Conservation (phyloP, 2,113 vertebrate genomes). For the Chaetorhynchus papuensis region DNA sequence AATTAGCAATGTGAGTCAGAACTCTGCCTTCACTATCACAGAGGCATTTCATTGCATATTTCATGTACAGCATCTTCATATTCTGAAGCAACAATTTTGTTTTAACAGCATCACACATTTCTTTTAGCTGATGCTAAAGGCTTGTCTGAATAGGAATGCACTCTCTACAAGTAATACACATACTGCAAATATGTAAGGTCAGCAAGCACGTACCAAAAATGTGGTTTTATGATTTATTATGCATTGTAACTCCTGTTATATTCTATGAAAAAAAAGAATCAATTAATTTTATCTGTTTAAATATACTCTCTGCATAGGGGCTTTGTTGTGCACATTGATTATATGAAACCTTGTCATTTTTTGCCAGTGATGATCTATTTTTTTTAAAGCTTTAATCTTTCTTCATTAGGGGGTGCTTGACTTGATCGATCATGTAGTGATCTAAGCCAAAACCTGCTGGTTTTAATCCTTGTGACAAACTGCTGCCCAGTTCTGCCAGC, state of each 20-base stretch:
- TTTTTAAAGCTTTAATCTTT: neutral
- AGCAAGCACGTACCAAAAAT: neutral
- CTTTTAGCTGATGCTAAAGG: neutral
- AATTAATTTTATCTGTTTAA: neutral
- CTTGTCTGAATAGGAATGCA: neutral
- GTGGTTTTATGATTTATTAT: neutral
- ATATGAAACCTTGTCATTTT: neutral
- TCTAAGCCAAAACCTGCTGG: neutral
- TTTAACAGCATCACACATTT: neutral
- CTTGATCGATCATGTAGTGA: neutral
- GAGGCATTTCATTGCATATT: neutral
- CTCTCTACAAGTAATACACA: neutral
- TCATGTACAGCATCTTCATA: neutral
- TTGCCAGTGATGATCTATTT: neutral
- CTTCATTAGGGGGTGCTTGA: neutral
- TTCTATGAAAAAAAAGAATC: neutral
- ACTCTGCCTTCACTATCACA: neutral
- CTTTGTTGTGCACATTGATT: neutral
- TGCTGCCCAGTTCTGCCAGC: neutral
- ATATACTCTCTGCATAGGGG: neutral
- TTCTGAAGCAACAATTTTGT: neutral
- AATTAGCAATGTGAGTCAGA: neutral
- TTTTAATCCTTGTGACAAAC: neutral
- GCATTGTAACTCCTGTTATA: neutral
- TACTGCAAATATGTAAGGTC: neutral